Conservation (phyloP, 2,888 invertebrate genomes). For the Catocala sponsa region DNA sequence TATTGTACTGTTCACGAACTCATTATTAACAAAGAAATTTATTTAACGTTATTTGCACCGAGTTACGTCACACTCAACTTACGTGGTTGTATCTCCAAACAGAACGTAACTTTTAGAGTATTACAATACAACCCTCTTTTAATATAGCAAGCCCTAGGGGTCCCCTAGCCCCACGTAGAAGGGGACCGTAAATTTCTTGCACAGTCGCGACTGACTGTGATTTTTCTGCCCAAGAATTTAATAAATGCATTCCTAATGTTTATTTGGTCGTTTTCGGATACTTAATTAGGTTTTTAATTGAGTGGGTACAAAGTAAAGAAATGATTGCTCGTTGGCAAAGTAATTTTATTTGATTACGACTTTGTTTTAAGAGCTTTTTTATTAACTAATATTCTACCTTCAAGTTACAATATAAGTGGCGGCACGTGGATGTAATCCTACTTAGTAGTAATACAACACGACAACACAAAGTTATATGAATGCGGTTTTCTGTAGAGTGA, state of each 20-base stretch:
- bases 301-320: constrained; percentile 5
- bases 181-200: constrained; percentile 70
- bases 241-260: constrained; percentile 73
- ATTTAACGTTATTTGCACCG: not conserved
- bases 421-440: no score
- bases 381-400: not conserved
- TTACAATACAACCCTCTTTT: constrained; percentile 70
- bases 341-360: not conserved
- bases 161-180: constrained; percentile 67
- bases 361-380: not conserved
- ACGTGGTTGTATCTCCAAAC: not conserved
- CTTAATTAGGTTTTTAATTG: constrained; percentile 43
- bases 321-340: not conserved
- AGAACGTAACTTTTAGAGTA: constrained; percentile 18
- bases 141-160: constrained; percentile 79
- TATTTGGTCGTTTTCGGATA: constrained; percentile 41
- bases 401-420: no score
- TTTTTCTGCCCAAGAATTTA: constrained; percentile 69
- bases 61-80: constrained; percentile 2
- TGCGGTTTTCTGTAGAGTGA: no score
- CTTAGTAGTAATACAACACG: no score
- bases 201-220: constrained; percentile 67
- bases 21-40: no score
- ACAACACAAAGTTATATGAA: no score
- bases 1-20: no score